Evolutionary conservation across 2,888 invertebrate species (phyloP).

Genomic region (Reticulitermes lucifugus): DNA sequence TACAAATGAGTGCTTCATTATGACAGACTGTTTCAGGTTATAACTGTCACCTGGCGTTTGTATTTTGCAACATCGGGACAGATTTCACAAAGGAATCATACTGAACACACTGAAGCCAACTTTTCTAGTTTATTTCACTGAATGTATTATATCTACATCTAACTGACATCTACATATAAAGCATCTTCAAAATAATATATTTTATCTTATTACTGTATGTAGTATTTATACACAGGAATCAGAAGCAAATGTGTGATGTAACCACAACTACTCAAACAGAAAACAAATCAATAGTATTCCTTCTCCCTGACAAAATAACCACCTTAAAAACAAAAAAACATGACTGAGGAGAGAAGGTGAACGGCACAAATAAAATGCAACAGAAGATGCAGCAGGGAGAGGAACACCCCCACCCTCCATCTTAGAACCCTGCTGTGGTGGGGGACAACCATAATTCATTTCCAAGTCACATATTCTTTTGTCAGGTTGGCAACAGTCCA

Average conservation of each 20-base stretch:
- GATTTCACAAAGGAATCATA: no score
- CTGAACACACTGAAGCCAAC: neutral
- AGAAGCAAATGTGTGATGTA: slow-evolving; percentile 30
- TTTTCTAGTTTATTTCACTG: slow-evolving; percentile 32
- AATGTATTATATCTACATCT: slow-evolving; percentile 40
- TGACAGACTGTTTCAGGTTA: no score
- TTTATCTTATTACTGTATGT: slow-evolving; percentile 38
- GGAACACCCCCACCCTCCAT: slow-evolving; percentile 1
- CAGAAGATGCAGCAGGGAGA: slow-evolving; percentile 14
- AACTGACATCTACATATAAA: slow-evolving; percentile 40
- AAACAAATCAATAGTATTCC: neutral
- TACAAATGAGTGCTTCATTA: no score
- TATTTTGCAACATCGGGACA: no score
- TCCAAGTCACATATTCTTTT: neutral
- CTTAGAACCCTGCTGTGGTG: neutral
- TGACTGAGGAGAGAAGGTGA: neutral
- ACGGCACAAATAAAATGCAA: neutral
- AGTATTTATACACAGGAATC: slow-evolving; percentile 36
- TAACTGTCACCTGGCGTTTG: no score
- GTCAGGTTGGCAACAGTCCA: no score
- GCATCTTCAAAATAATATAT: slow-evolving; percentile 40
- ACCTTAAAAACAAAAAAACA: neutral
- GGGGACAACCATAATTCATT: no score
- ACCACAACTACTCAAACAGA: slow-evolving; percentile 10
- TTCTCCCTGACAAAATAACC: neutral